Percentiles rank a stretch among this genome's conserved stretches.
These are phyloP conservation scores for Petrolisthes manimaculis DNA, from an alignment of 2,888 invertebrate genomes.

Conservation along the genomic window DNA sequence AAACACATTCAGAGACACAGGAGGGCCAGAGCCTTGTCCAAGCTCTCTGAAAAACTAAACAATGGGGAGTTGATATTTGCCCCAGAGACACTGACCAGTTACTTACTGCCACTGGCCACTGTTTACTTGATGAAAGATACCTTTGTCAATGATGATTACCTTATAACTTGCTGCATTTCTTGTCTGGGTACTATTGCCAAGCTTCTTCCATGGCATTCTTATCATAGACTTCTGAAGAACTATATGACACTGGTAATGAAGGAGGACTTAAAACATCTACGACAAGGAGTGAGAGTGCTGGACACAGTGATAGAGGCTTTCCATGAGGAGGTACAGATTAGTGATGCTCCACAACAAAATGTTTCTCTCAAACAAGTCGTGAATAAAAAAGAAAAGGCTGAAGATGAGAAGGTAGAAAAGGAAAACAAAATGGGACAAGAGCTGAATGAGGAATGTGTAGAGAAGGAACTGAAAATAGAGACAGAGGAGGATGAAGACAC, in stretches of 20 bases:
- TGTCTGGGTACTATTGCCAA: constrained; percentile 80
- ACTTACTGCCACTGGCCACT: constrained; percentile 86
- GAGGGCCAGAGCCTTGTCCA: constrained; percentile 81
- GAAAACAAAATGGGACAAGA: constrained; percentile 7
- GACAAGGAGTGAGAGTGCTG: constrained; percentile 82
- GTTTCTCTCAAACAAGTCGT: background rate
- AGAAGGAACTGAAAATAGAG: background rate
- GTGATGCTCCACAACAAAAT: background rate
- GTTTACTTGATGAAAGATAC: constrained; percentile 84
- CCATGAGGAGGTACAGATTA: constrained; percentile 82
- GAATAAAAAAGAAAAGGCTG: background rate
- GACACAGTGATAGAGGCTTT: constrained; percentile 88
- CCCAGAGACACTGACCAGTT: constrained; percentile 82
- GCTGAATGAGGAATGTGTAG: background rate
- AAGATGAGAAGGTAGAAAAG: background rate
- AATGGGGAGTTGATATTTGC: constrained; percentile 76
- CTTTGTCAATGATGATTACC: constrained; percentile 81
- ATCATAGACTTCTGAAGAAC: constrained; percentile 83
- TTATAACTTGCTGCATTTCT: constrained; percentile 88
- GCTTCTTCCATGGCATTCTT: constrained; percentile 89
- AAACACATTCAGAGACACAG: constrained; percentile 89
- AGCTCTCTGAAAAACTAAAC: constrained; percentile 69
- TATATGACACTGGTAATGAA: constrained; percentile 83
- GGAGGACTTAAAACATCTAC: constrained; percentile 80
- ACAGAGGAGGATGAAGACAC: constrained; percentile 5